A percentile compares a stretch with the other conserved stretches of the same genome.
Conservation (phyloP, 2,113 vertebrate genomes). For the Nestor notabilis region DNA sequence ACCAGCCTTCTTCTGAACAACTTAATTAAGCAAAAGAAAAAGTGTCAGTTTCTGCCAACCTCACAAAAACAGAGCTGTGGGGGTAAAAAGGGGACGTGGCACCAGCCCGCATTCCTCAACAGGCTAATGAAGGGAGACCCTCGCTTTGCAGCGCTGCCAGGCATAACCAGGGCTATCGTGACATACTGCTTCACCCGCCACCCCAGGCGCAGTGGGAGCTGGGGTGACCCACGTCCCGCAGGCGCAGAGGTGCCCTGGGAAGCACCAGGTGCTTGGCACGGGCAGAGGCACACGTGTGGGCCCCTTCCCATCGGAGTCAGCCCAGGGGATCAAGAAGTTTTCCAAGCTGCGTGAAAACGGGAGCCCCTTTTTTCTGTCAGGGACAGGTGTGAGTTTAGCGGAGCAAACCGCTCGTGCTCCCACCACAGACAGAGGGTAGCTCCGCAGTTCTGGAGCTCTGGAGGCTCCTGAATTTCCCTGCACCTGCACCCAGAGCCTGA, state of each 20-base stretch:
- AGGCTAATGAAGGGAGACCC: constrained; percentile 63
- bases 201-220: constrained; percentile 15
- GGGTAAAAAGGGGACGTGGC: constrained; percentile 75
- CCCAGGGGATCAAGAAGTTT: background rate
- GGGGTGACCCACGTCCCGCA: background rate
- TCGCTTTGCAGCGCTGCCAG: constrained; percentile 57
- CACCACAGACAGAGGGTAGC: accelerated
- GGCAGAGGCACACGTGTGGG: background rate
- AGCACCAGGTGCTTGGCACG: background rate
- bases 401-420: accelerated
- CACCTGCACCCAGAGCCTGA: accelerated
- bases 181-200: constrained; percentile 30
- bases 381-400: accelerated
- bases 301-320: accelerated
- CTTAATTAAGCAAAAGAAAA: constrained; percentile 89
- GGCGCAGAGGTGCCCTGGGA: background rate
- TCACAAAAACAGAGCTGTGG: constrained; percentile 79
- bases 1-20: constrained; percentile 84
- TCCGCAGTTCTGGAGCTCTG: background rate
- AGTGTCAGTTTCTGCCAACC: constrained; percentile 86
- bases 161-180: constrained; percentile 9
- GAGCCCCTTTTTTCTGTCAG: background rate
- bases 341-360: background rate
- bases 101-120: constrained; percentile 76
- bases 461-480: background rate